Base-by-base conservation (phyloP, 1,140 invertebrate species). In the Anastrepha ludens region DNA sequence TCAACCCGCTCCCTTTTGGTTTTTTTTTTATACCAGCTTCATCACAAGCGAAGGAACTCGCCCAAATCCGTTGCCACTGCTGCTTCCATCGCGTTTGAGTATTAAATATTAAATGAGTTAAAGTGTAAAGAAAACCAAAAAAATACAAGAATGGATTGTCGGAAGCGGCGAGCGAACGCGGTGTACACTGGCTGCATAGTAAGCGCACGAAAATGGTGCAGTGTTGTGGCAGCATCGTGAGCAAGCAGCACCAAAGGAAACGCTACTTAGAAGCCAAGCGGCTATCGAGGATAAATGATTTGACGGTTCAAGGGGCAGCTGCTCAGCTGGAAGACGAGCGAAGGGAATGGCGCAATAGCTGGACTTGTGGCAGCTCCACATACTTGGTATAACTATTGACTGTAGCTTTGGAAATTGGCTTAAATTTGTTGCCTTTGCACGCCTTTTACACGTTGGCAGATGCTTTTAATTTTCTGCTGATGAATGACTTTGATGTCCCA, bases 261-360 rank as follows among this genome's bases (percentile, higher is more conserved):
- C 44, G 74, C 74, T 81, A 81, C 47, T 81, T 81, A 20, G 47
- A 5, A 55, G 74, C 17, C 47, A 81, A 78, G 15, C 44, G 74
- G 8, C 74, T 81, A 81, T 81, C 47, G n/a, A 55, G 47, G n/a
- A 81, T 81, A 81, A 81, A 81, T 81, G 74, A 58, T 81, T 81
- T 81, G 74, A n/a, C 17, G 47, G 17, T 55, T 81, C n/a, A 58
- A n/a, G 47, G 4, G 9, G 74, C 47, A 50, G 74, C 41, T 81
- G 47, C 17, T 81, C 7, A 5, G 29, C 6, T n/a, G 47, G 15
- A 17, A 2, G 47, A 4, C n/a, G 8, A 81, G 15, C 67, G 2
- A 41, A 39, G 39, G 9, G 65, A 17, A 62, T 62, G 20, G 5
- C 39, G 29, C 11, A 6, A 67, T 7, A 5, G 64, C 64, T 8